A percentile compares a stretch with the other conserved stretches of the same genome.
Evolutionary conservation across 2,888 invertebrate genomes (phyloP).

Genomic region (Oasisia sp.): DNA sequence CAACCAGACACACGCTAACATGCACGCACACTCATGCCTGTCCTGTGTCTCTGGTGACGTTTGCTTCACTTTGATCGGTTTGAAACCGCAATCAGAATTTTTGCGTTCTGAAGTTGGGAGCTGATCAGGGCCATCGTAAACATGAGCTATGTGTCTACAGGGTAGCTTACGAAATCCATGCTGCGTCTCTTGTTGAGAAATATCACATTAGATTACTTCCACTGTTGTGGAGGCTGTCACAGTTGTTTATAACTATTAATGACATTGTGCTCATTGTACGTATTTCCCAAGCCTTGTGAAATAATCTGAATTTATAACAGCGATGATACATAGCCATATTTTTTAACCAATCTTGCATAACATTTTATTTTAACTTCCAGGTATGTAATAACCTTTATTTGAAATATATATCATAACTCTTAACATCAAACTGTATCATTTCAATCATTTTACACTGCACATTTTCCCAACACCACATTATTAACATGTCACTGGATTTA

Average conservation of each 20-base stretch:
- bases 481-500: neutral
- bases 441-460: neutral
- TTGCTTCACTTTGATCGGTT: neutral
- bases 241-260: neutral
- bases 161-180: neutral
- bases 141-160: neutral
- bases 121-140: neutral
- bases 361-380: no score
- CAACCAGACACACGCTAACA: neutral
- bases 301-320: no score
- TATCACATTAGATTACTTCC: neutral
- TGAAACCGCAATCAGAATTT: neutral
- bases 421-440: neutral
- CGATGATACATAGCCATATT: no score
- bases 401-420: neutral
- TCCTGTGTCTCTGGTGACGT: neutral
- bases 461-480: neutral
- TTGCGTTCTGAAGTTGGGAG: neutral
- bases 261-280: neutral
- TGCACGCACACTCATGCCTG: conserved; percentile 17
- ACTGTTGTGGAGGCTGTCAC: neutral
- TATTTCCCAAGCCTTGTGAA: no score
- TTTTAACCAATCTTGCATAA: no score
- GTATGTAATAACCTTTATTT: neutral
- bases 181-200: neutral